Evolutionary conservation across 2,113 vertebrate species (phyloP).

Genomic region (Malurus alboscapulatus): DNA sequence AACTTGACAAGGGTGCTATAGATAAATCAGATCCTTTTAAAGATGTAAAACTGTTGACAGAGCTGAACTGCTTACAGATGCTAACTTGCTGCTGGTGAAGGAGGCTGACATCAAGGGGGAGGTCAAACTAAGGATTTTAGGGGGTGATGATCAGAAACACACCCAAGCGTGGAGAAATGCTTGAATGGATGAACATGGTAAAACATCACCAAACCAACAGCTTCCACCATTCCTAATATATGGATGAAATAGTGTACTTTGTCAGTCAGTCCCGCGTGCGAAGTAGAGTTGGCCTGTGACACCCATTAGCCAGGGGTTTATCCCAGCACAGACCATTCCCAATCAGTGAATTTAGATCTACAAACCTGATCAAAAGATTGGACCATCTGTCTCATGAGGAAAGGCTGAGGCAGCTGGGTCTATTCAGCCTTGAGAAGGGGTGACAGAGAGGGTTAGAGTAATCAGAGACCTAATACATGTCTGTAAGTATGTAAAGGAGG

Average conservation of each 20-base stretch:
- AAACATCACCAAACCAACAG: background rate
- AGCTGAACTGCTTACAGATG: background rate
- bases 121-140: background rate
- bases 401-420: background rate
- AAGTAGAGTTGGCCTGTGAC: background rate
- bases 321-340: background rate
- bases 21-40: constrained; percentile 33
- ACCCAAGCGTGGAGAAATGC: background rate
- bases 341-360: background rate
- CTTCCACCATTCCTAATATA: background rate
- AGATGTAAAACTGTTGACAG: constrained; percentile 35
- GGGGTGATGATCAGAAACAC: background rate
- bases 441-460: background rate
- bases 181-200: background rate
- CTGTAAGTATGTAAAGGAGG: background rate
- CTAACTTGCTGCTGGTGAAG: background rate
- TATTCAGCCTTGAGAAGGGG: background rate
- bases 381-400: background rate
- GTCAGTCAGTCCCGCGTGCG: rapidly evolving
- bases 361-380: background rate
- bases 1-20: constrained; percentile 38
- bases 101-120: background rate
- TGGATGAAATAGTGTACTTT: background rate
- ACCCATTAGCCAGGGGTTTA: background rate
- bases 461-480: background rate